Base-by-base conservation (phyloP, 2,888 invertebrate genomes). In the Liodrosophila aerea region DNA sequence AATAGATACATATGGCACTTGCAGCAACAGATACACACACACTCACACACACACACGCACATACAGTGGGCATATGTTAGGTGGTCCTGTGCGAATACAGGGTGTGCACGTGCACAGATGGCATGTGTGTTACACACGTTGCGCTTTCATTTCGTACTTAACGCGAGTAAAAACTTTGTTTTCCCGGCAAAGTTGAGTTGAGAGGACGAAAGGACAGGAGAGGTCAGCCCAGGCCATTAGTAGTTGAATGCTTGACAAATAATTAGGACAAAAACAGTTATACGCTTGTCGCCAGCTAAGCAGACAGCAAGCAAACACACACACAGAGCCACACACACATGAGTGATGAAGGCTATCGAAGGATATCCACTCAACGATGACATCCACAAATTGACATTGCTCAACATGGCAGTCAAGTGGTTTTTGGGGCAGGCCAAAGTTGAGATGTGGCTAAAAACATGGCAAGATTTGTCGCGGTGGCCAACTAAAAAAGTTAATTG, bases 401-500 rank as follows among this genome's bases (percentile, higher is more conserved):
- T 77, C 65, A 72, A 82, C 75, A 78, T 77, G 75, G 57, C 73
- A 65, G 71, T 73, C 70, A 80, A 85, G 83, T 77, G 71, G 84
- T 62, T 56, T 58, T 61, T 56, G 22, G 22, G 22, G 22, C 3
- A 4, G 73, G 61, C 63, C 59, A 73, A 73, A 76, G 75, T 77
- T 59, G 57, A 40, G 22, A 2, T 22, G 22, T 22, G 22, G 22
- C 22, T n/a, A 68, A 71, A 54, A 73, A 76, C 64, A 68, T 56
- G 56, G 56, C 57, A 73, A 85, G 78, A 85, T 78, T 78, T 78
- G 84, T 65, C 85, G 80, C 85, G 78, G 68, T 60, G 45, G 49
- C 61, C 56, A 64, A 78, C 65, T 74, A 70, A 74, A 80, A 85
- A 87, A 86, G 83, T 87, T 87, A 87, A 87, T 88, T 88, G 88